Evolutionary conservation across 2,797 vertebrate species (phyloP), one percentile per base, ranked within the genome.

Genomic region (Ispidina picta): DNA sequence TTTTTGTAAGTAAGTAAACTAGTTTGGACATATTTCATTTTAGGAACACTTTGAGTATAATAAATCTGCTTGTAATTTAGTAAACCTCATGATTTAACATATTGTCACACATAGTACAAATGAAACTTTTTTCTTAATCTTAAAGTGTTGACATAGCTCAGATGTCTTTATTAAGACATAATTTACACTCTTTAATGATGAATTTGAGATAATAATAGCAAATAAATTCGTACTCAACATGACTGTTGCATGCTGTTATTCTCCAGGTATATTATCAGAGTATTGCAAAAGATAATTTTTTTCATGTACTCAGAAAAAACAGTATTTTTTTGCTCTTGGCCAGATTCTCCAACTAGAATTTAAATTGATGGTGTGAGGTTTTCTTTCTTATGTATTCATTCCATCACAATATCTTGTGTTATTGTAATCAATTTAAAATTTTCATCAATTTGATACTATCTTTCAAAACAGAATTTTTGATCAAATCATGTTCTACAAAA

Each of bases 121-220:
- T 81, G 23, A 83, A 87, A 72, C 16, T 25, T 72, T 92, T 92
- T 80, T 75, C 58, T 71, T 71, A 68, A 77, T 41, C 68, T 74
- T 66, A 92, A 77, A 48, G 87, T 87, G 73, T 93, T 87, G 76
- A 92, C 63, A 69, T n/a, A 70, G 52, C 25, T 63, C 65, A 14
- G n/a, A 85, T 77, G 43, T 69, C 69, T 92, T 87, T 85, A 75
- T 74, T 77, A 80, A 90, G 72, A 87, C 66, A 65, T 39, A 13
- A 55, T 81, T 89, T 89, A 75, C 48, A 60, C 52, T 90, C 39
- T 86, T 81, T 75, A 83, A 52, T 12, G 15, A 72, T 79, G 64
- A 35, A 59, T 83, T 83, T 83, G 39, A 83, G 59, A 63, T 86
- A 93, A 85, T 31, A 43, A 43, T 35, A 83, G 35, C 43, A 74